phyloP scores from a whole-genome alignment of 2,888 invertebrate genomes.

The Perdita meconis region DNA sequence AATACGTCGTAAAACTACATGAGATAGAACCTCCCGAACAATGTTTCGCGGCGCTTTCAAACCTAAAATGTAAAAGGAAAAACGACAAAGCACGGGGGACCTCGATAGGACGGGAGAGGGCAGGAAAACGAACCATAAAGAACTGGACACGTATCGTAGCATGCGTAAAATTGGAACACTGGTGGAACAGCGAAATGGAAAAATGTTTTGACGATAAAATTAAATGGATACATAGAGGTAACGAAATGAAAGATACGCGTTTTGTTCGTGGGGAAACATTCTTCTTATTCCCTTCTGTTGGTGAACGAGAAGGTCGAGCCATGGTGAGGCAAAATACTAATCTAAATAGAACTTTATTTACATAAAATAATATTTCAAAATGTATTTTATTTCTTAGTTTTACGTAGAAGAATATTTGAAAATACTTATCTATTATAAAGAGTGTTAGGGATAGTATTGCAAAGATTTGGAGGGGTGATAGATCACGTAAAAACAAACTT shows the following conservation, averaged over 20 bases:
- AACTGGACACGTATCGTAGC: not conserved
- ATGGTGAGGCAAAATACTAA: too few relatives aligned
- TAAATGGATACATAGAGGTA: constrained; percentile 26
- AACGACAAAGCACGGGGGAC: not conserved
- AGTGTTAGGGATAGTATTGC: too few relatives aligned
- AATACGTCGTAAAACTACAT: constrained; percentile 27
- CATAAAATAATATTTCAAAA: too few relatives aligned
- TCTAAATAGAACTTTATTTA: too few relatives aligned
- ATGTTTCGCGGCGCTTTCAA: constrained; percentile 17
- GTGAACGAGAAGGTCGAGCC: not conserved
- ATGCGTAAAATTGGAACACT: constrained; percentile 7
- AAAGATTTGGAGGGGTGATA: too few relatives aligned
- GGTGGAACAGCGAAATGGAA: constrained; percentile 13
- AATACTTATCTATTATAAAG: too few relatives aligned
- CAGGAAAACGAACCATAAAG: not conserved
- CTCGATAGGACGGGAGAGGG: too few relatives aligned
- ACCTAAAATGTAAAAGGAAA: constrained; percentile 27
- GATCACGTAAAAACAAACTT: too few relatives aligned
- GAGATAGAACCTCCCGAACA: constrained; percentile 19
- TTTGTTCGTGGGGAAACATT: constrained; percentile 4
- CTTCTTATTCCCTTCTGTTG: not conserved
- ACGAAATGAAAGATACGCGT: constrained; percentile 32
- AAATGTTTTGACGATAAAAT: constrained; percentile 21
- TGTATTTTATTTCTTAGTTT: too few relatives aligned
- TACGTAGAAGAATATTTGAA: too few relatives aligned